phyloP scores from a whole-genome alignment of 2,888 invertebrate species.

The Drosophila melanosoma region DNA sequence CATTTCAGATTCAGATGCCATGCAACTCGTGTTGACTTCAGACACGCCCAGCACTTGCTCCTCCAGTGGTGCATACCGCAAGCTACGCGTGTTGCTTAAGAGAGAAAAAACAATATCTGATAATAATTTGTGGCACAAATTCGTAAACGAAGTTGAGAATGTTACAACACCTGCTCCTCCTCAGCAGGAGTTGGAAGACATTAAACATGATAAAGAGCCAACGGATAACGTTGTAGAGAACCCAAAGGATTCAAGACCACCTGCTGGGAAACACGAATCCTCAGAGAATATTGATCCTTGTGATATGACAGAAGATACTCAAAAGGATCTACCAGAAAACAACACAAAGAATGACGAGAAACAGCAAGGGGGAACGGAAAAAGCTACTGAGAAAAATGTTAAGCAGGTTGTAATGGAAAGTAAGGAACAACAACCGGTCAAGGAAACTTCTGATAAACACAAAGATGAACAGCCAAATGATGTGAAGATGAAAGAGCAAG shows the following conservation, averaged over 20 bases:
- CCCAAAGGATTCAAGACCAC: not conserved
- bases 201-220: not conserved
- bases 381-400: not conserved
- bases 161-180: not conserved
- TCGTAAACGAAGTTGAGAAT: not conserved
- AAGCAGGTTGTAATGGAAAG: too few relatives aligned
- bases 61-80: constrained; percentile 2
- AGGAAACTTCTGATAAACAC: not conserved
- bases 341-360: not conserved
- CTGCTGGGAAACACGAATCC: not conserved
- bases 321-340: not conserved
- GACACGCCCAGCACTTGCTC: constrained; percentile 6
- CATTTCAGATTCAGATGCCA: not conserved
- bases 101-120: not conserved
- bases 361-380: not conserved
- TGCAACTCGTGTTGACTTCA: not conserved
- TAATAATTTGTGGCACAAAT: not conserved
- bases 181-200: not conserved
- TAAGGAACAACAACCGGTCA: not conserved
- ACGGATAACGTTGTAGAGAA: not conserved
- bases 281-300: not conserved
- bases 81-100: constrained; percentile 25
- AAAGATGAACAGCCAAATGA: not conserved
- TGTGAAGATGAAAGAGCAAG: not conserved
- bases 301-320: not conserved